Evolutionary conservation across 2,797 vertebrate genomes (phyloP).

Genomic region (Tokudaia muenninki): DNA sequence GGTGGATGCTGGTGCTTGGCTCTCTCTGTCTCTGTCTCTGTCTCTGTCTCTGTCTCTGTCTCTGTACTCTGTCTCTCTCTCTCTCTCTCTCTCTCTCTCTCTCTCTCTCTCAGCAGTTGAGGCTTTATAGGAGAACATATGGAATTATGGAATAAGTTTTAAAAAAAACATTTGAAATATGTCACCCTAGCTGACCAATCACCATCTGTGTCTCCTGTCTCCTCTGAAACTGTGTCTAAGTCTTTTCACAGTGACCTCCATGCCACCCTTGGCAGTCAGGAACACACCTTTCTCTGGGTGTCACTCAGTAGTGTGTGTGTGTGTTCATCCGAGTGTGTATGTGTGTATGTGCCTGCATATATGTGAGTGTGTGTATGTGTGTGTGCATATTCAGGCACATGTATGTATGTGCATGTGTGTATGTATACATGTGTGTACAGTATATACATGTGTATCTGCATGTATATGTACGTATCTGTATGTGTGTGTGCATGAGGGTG

Average conservation of each 20-base stretch:
- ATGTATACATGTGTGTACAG: not conserved
- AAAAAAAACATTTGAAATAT: not conserved
- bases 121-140: not conserved
- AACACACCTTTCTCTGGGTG: not conserved
- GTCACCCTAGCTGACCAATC: fast-evolving
- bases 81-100: not conserved
- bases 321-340: not conserved
- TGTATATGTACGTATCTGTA: no score
- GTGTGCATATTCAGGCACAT: no score
- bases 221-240: fast-evolving
- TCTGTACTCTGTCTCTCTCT: not conserved
- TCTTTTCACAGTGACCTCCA: fast-evolving
- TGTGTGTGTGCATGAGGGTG: not conserved
- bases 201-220: fast-evolving
- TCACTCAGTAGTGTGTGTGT: not conserved
- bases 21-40: not conserved
- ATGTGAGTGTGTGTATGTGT: not conserved
- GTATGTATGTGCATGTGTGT: not conserved
- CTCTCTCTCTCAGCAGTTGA: not conserved
- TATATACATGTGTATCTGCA: not conserved
- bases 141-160: not conserved
- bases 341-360: no score
- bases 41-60: not conserved
- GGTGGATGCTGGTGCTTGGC: not conserved
- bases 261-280: fast-evolving